Base-by-base conservation (phyloP, 2,797 vertebrate genomes). In the Sebastes reedi region DNA sequence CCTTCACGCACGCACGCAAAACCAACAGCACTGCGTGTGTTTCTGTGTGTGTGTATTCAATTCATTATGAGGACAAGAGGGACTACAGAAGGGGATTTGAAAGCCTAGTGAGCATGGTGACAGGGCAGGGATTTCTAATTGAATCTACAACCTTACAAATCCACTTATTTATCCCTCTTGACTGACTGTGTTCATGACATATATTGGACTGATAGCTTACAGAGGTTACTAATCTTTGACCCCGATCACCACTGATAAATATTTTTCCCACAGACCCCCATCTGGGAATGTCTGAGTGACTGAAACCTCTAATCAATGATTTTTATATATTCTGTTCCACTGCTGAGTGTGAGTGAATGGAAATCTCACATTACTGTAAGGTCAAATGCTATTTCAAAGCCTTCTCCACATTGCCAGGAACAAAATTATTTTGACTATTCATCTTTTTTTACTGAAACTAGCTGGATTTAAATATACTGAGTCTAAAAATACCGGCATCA, bases 71-170 rank as follows among this genome's bases (percentile, higher is more conserved):
- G 67, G 77, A 18, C 39, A 88, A 75, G 46, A 72, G 20, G 10
- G 20, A 60, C 66, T 24, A 72, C 61, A 85, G 42, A 67, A 84
- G 65, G 55, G 46, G 83, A 86, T 89, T 77, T 81, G 42, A 88
- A 82, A 59, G 20, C 50, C 42, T 67, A 73, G 75, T 80, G 75
- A 87, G 32, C 68, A 5, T 9, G 39, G 60, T 64, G 62, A 74
- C 70, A 77, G 18, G 3, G 20, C 9, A 79, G 78, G 73, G 81
- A 86, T 86, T 77, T 67, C 29, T 61, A 54, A 29, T 78, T 78
- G 72, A 67, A 77, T 81, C 50, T 52, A 42, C 25, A 68, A 20
- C 27, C 74, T 77, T 13, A 67, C 73, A 83, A 79, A 74, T 80
- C 72, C 64, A 77, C 64, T 24, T 55, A 34, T 65, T 71, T 59